A percentile compares a stretch with the other conserved stretches of the same genome.
Evolutionary conservation across 2,797 vertebrate species (phyloP).

Genomic region (Chiloscyllium punctatum): DNA sequence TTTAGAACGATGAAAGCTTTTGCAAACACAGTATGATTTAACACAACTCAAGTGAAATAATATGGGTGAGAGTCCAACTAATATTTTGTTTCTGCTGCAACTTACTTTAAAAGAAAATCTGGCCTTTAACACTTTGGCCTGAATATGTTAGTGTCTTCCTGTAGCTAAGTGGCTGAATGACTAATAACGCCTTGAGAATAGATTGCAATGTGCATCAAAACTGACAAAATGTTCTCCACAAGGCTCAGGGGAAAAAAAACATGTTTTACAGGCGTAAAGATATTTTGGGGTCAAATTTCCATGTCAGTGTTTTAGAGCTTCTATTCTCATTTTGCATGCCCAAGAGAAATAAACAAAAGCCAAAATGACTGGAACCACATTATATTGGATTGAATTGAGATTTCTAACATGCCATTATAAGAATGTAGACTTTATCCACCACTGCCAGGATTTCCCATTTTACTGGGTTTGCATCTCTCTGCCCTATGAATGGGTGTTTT

Average conservation of each 20-base stretch:
- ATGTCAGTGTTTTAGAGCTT: background rate
- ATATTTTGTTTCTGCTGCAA: background rate
- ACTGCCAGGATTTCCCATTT: background rate
- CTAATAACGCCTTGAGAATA: background rate
- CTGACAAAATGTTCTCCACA: background rate
- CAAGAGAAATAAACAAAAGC: background rate
- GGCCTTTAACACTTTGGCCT: background rate
- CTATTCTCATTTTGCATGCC: background rate
- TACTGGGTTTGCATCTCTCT: background rate
- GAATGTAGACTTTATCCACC: background rate
- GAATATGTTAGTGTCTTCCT: background rate
- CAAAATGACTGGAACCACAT: background rate
- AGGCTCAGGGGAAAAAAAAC: background rate
- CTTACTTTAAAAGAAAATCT: background rate
- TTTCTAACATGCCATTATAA: background rate
- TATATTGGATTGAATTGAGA: background rate
- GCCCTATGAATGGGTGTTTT: background rate
- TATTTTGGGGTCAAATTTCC: background rate
- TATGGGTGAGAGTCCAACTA: background rate
- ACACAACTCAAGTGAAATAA: background rate
- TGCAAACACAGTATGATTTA: background rate
- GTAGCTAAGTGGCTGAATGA: background rate
- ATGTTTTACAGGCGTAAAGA: background rate
- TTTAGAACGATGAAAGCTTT: background rate
- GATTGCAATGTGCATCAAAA: background rate